Evolutionary conservation across 2,888 invertebrate genomes (phyloP).

Genomic region (Loripinus fragilis): DNA sequence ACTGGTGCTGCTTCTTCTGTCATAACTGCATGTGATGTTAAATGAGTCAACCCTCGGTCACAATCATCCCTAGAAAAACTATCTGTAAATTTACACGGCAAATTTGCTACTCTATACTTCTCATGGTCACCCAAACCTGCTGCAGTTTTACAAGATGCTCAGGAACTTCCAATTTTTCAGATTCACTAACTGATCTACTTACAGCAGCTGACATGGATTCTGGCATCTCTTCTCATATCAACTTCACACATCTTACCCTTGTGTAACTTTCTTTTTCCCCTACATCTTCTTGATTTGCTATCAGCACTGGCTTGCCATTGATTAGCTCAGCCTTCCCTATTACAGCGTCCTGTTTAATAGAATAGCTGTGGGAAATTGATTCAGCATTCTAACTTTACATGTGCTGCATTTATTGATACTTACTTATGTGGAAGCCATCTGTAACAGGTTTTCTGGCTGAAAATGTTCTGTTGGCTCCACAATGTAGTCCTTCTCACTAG

Average conservation of each 20-base stretch:
- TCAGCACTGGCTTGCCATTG: background rate
- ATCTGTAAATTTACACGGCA: background rate
- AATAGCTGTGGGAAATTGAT: slow-evolving; percentile 22
- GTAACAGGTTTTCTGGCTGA: slow-evolving; percentile 7
- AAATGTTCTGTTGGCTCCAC: slow-evolving; percentile 4
- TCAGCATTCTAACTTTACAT: slow-evolving; percentile 33
- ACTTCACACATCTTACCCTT: background rate
- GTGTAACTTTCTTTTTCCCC: slow-evolving; percentile 1
- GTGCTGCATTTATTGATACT: slow-evolving; percentile 29
- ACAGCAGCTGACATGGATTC: no score
- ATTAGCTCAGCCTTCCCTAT: slow-evolving; percentile 31
- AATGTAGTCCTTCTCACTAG: background rate
- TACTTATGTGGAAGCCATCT: slow-evolving; percentile 34
- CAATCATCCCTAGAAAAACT: background rate
- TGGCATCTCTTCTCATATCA: background rate
- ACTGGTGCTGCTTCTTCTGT: background rate
- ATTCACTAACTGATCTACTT: background rate
- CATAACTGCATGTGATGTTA: background rate
- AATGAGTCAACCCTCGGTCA: background rate
- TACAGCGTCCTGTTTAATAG: slow-evolving; percentile 27
- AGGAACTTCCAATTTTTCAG: background rate
- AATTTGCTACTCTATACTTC: background rate
- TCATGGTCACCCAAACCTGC: background rate
- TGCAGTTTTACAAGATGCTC: background rate
- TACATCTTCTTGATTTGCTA: slow-evolving; percentile 10